Conservation (phyloP, 2,888 invertebrate genomes). For the Drosophila silvestris region DNA sequence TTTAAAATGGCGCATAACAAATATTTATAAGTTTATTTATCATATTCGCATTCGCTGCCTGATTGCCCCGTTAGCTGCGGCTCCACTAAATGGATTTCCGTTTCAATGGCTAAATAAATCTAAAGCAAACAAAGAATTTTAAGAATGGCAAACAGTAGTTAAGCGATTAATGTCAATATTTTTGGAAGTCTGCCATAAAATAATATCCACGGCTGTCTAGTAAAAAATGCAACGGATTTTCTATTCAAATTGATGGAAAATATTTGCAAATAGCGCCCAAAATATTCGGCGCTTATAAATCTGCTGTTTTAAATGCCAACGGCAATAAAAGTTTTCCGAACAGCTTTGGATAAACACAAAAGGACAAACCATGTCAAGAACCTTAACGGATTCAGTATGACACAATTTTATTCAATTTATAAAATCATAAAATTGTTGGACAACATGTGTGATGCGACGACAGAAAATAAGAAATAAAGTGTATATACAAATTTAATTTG, state of each 20-base stretch:
- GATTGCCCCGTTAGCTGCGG: constrained; percentile 23
- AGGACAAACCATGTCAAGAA: constrained; percentile 21
- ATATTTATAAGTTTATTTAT: constrained; percentile 62
- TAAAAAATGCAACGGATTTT: constrained; percentile 18
- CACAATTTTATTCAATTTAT: constrained; percentile 49
- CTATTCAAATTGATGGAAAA: constrained; percentile 21
- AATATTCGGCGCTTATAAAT: constrained; percentile 27
- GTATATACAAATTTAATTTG: background rate
- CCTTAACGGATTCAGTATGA: constrained; percentile 21
- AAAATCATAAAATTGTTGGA: constrained; percentile 15
- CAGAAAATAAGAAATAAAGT: constrained; percentile 2
- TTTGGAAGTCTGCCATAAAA: constrained; percentile 27
- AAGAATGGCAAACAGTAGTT: constrained; percentile 25
- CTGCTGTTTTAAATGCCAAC: constrained; percentile 17
- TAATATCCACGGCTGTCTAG: constrained; percentile 9
- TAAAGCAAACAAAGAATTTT: constrained; percentile 1
- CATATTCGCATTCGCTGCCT: constrained; percentile 45
- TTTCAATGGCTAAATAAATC: constrained; percentile 26
- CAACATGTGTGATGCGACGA: constrained; percentile 27
- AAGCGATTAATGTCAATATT: constrained; percentile 52
- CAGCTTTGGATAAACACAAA: constrained; percentile 4
- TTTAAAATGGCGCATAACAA: constrained; percentile 48
- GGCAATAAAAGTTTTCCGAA: constrained; percentile 22
- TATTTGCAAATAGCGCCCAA: constrained; percentile 22
- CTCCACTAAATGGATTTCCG: constrained; percentile 41